These are phyloP conservation scores for Etheostoma cragini DNA, from an alignment of 2,113 vertebrate species.

Conservation along the genomic window DNA sequence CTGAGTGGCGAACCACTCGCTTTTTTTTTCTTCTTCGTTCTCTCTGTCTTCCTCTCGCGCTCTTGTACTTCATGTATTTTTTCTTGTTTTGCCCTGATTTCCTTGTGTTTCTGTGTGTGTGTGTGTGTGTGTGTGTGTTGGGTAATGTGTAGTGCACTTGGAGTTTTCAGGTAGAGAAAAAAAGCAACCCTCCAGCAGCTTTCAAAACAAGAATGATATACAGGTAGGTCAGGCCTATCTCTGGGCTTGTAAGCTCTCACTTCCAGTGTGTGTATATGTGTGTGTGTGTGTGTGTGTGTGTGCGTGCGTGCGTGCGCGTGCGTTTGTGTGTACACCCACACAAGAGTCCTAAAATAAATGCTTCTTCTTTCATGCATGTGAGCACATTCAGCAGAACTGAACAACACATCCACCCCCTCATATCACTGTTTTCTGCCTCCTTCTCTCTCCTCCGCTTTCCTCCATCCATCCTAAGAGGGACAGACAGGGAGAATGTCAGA, in stretches of 20 bases:
- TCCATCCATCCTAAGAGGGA: slow-evolving; percentile 54
- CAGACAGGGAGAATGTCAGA: slow-evolving; percentile 38
- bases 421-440: slow-evolving; percentile 51
- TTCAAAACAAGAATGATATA: slow-evolving; percentile 70
- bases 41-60: not conserved
- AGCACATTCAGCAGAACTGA: slow-evolving; percentile 76
- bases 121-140: slow-evolving; percentile 25
- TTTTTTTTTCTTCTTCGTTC: slow-evolving; percentile 19
- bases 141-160: slow-evolving; percentile 46
- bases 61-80: not conserved
- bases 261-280: slow-evolving; percentile 29
- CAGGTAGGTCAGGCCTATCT: slow-evolving; percentile 75
- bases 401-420: slow-evolving; percentile 70
- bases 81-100: slow-evolving; percentile 36
- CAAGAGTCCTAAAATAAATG: slow-evolving; percentile 78
- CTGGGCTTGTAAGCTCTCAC: slow-evolving; percentile 55
- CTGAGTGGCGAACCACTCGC: slow-evolving; percentile 40
- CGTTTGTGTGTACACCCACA: slow-evolving; percentile 67
- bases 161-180: slow-evolving; percentile 45
- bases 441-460: slow-evolving; percentile 51
- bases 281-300: slow-evolving; percentile 34
- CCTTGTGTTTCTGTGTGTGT: slow-evolving; percentile 5
- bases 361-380: slow-evolving; percentile 81
- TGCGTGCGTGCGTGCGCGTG: slow-evolving; percentile 17
- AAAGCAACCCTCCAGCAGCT: slow-evolving; percentile 62